A percentile compares a stretch with the other conserved stretches of the same genome.
Evolutionary conservation across 2,113 vertebrate species (phyloP).

Genomic region (Donacobius atricapilla): DNA sequence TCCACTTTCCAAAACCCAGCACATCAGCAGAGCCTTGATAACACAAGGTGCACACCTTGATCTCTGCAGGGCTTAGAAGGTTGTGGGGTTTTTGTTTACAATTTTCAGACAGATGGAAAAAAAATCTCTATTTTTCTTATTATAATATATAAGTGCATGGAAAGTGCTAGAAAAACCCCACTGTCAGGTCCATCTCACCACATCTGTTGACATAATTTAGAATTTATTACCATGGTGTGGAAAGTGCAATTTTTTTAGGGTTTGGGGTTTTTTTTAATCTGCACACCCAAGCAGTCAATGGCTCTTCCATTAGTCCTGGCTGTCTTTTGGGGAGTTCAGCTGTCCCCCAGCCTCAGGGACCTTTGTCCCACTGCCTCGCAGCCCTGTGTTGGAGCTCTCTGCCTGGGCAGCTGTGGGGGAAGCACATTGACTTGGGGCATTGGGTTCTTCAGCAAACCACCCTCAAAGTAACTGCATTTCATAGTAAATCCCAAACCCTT

Average conservation of each 20-base stretch:
- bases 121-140: neutral
- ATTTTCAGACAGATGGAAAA: neutral
- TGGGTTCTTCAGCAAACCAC: neutral
- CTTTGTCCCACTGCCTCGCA: neutral
- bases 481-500: neutral
- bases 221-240: neutral
- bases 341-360: neutral
- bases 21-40: neutral
- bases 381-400: neutral
- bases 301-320: neutral
- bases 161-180: neutral
- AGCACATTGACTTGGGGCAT: rapidly evolving
- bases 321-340: neutral
- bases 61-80: neutral
- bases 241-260: neutral
- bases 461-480: neutral
- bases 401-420: neutral
- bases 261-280: neutral
- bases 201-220: neutral
- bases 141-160: neutral
- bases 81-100: neutral
- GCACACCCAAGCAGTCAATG: neutral
- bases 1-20: neutral
- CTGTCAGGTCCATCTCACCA: neutral
- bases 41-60: neutral